These are phyloP conservation scores for Rhinichthys osculus DNA, from an alignment of 2,797 vertebrate species.

Conservation along the genomic window DNA sequence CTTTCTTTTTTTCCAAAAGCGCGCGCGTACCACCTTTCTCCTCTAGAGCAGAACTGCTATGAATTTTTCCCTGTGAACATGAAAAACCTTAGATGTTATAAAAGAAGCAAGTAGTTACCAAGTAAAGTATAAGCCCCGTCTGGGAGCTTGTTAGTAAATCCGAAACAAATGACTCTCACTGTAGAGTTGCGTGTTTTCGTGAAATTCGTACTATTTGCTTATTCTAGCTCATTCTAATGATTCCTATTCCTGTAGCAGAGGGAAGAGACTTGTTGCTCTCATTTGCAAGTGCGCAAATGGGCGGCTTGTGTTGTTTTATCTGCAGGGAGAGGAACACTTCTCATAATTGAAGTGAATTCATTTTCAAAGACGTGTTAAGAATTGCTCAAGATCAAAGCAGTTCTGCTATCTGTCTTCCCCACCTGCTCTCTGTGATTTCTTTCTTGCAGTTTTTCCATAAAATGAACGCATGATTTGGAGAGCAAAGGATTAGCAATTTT, in stretches of 20 bases:
- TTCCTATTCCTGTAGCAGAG: slow-evolving; percentile 28
- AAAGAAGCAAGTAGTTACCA: slow-evolving; percentile 47
- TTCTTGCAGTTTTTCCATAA: slow-evolving; percentile 24
- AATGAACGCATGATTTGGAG: slow-evolving; percentile 18
- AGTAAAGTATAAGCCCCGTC: slow-evolving; percentile 38
- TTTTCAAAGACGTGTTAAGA: slow-evolving; percentile 54
- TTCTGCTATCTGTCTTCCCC: slow-evolving; percentile 43
- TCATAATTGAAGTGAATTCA: slow-evolving; percentile 53
- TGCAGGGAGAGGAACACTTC: slow-evolving; percentile 51
- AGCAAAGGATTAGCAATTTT: slow-evolving; percentile 42
- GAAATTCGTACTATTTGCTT: slow-evolving; percentile 50
- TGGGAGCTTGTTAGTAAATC: slow-evolving; percentile 53
- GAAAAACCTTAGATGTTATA: slow-evolving; percentile 33
- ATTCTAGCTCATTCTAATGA: slow-evolving; percentile 46
- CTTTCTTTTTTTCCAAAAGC: slow-evolving; percentile 32
- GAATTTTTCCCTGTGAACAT: slow-evolving; percentile 40
- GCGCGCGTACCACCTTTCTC: not conserved
- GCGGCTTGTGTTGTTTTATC: slow-evolving; percentile 45
- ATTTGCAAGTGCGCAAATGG: slow-evolving; percentile 34
- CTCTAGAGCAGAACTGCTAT: slow-evolving; percentile 21
- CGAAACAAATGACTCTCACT: slow-evolving; percentile 47
- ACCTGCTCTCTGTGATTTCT: slow-evolving; percentile 46
- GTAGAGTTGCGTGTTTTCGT: slow-evolving; percentile 44
- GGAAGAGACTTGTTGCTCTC: slow-evolving; percentile 49
- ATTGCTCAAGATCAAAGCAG: slow-evolving; percentile 50